A percentile compares a stretch with the other conserved stretches of the same genome.
phyloP scores from a whole-genome alignment of 2,113 vertebrate genomes.

The Calypte anna region DNA sequence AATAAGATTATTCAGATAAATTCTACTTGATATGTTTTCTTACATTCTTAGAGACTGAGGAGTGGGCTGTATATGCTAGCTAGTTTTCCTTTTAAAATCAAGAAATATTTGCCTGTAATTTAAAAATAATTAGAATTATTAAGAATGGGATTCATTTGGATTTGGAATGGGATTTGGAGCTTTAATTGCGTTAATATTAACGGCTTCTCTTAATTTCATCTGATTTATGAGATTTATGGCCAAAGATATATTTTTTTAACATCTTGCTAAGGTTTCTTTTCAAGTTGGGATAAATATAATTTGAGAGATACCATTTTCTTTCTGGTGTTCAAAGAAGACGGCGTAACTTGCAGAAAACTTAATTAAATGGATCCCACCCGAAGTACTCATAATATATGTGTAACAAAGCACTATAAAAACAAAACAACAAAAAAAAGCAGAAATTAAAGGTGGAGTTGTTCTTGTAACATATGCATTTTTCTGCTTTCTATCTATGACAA shows the following conservation, averaged over 20 bases:
- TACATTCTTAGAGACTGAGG: neutral
- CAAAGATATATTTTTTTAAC: neutral
- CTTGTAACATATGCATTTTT: neutral
- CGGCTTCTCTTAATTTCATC: neutral
- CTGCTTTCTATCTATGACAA: neutral
- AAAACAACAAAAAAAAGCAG: neutral
- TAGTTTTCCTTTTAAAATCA: neutral
- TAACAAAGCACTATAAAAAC: neutral
- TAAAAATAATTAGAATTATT: neutral
- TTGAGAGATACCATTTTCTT: neutral
- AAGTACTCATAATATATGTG: neutral
- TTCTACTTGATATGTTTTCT: neutral
- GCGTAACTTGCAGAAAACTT: neutral
- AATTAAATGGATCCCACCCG: neutral
- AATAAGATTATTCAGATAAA: neutral
- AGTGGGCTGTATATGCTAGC: neutral
- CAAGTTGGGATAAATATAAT: neutral
- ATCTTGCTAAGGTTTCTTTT: neutral
- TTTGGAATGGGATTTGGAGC: no score
- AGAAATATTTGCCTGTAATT: neutral
- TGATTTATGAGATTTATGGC: neutral
- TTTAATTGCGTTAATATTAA: neutral
- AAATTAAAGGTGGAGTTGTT: neutral
- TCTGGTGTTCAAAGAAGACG: neutral
- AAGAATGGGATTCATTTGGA: neutral